Percentiles rank a stretch among this genome's conserved stretches.
phyloP scores from a whole-genome alignment of 2,888 invertebrate genomes.

The Oscheius sp. region DNA sequence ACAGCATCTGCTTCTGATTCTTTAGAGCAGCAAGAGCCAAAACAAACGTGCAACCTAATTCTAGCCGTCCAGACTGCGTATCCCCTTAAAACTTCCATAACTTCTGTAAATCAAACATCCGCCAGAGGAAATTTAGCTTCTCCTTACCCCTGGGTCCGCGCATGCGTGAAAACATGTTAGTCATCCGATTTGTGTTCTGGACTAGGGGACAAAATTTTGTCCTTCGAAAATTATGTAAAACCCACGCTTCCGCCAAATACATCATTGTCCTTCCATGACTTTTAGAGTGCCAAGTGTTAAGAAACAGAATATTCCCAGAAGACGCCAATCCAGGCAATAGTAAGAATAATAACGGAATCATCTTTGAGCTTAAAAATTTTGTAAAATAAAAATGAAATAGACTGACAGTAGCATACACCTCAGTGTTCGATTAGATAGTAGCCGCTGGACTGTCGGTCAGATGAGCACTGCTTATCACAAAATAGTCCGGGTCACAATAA shows the following conservation, averaged over 20 bases:
- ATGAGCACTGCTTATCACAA: not conserved
- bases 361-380: not conserved
- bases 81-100: too few species aligned
- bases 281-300: constrained; percentile 57
- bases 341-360: not conserved
- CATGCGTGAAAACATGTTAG: constrained; percentile 32
- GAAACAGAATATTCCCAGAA: constrained; percentile 45
- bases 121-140: not conserved
- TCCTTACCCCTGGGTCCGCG: constrained; percentile 23
- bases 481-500: not conserved
- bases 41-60: not conserved
- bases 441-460: not conserved
- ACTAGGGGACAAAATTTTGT: not conserved
- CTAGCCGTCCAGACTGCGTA: not conserved
- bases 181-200: constrained; percentile 14
- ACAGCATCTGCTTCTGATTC: too few species aligned
- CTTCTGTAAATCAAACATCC: too few species aligned
- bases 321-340: not conserved
- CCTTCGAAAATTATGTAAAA: not conserved
- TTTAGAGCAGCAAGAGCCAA: not conserved
- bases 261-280: constrained; percentile 58
- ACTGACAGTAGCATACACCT: not conserved
- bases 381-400: not conserved
- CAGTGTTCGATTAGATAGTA: constrained; percentile 22
- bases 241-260: constrained; percentile 47